Percentiles rank a stretch among this genome's conserved stretches.
These are phyloP conservation scores for Siphamia tubifer DNA, from an alignment of 2,113 vertebrate species.

Conservation along the genomic window DNA sequence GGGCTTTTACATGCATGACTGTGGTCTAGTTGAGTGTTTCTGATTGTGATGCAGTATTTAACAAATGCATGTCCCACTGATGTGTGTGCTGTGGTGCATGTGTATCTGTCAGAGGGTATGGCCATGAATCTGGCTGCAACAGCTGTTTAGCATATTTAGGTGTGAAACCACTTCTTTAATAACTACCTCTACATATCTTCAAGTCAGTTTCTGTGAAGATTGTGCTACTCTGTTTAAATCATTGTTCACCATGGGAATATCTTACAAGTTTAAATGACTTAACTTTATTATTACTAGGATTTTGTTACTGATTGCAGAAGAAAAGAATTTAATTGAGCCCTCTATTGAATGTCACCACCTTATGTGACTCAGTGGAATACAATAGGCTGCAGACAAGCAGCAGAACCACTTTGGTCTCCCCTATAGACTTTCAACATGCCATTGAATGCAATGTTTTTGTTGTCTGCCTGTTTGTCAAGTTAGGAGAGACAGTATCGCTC, in stretches of 20 bases:
- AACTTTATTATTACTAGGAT: background rate
- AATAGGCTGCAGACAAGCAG: slow-evolving; percentile 32
- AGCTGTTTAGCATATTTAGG: slow-evolving; percentile 35
- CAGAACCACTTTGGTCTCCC: slow-evolving; percentile 47
- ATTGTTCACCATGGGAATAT: background rate
- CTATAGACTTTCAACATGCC: slow-evolving; percentile 8
- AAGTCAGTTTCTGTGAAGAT: background rate
- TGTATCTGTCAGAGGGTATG: too few species aligned
- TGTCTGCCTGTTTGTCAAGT: slow-evolving; percentile 45
- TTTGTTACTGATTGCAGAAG: background rate
- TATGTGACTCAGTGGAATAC: slow-evolving; percentile 38
- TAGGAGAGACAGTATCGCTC: background rate
- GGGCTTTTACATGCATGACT: background rate
- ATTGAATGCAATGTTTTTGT: slow-evolving; percentile 38
- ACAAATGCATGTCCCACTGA: background rate
- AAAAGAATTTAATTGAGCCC: background rate
- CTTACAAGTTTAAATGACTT: background rate
- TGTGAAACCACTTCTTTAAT: slow-evolving; percentile 31
- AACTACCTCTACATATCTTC: slow-evolving; percentile 6
- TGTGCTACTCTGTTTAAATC: too few species aligned
- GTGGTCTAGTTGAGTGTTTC: background rate
- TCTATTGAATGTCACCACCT: slow-evolving; percentile 23
- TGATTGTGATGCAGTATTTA: background rate
- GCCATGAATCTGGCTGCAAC: slow-evolving; percentile 2
- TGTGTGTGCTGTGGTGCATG: background rate